Conservation (phyloP, 2,113 vertebrate genomes). For the Albula glossodonta region DNA sequence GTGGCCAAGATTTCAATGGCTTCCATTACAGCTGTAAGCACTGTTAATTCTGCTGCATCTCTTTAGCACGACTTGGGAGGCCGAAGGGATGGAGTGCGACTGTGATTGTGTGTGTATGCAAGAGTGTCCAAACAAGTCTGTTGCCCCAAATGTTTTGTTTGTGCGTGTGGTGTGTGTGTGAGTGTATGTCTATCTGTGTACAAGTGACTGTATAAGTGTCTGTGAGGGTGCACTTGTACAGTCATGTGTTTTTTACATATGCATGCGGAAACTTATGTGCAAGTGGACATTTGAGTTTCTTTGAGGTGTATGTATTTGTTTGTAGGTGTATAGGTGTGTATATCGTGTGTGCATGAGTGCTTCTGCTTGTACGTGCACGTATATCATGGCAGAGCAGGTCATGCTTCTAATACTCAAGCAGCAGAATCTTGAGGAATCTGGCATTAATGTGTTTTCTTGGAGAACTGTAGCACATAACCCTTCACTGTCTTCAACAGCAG, state of each 20-base stretch:
- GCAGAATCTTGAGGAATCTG: too few relatives aligned
- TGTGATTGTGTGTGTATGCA: not conserved
- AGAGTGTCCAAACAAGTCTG: not conserved
- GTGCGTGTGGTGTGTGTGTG: not conserved
- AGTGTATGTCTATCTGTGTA: not conserved
- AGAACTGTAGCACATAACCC: too few relatives aligned
- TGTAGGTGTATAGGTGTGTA: slow-evolving; percentile 5
- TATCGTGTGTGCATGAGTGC: not conserved
- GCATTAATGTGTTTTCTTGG: too few relatives aligned
- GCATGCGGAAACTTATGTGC: not conserved
- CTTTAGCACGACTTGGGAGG: not conserved
- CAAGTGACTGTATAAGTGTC: not conserved
- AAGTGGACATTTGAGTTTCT: not conserved
- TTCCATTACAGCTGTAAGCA: not conserved
- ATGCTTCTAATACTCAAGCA: too few relatives aligned
- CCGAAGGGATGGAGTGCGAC: not conserved
- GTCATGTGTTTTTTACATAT: not conserved
- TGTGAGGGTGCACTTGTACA: not conserved
- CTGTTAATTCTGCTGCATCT: not conserved
- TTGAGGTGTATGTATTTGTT: not conserved
- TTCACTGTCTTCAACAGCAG: too few relatives aligned
- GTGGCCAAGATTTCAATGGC: not conserved
- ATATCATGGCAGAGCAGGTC: too few relatives aligned
- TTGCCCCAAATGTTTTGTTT: not conserved
- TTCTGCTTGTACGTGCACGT: not conserved